These are phyloP conservation scores for Brevimyrus niger DNA, from an alignment of 2,113 vertebrate genomes.

Conservation along the genomic window DNA sequence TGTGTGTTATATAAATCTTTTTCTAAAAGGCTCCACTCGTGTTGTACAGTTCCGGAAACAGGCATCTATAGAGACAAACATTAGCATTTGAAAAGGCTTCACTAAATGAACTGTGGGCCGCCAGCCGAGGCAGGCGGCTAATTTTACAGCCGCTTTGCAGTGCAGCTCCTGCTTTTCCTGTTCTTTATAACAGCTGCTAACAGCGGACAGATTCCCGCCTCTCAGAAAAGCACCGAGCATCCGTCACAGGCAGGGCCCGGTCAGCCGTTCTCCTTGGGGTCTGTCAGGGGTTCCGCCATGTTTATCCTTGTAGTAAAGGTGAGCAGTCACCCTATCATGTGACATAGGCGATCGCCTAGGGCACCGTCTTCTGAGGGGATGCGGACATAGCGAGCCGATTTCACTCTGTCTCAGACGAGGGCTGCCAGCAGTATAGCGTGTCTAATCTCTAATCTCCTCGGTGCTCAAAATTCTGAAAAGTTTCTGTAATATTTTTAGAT, in stretches of 20 bases:
- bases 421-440: background rate
- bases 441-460: background rate
- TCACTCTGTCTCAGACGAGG: background rate
- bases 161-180: background rate
- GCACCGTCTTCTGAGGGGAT: background rate
- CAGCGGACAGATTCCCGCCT: constrained; percentile 18
- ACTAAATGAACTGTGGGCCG: background rate
- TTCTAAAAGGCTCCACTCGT: constrained; percentile 4
- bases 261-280: background rate
- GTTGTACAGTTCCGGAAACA: constrained; percentile 4
- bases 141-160: constrained; percentile 12
- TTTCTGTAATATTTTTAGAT: background rate
- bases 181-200: constrained; percentile 15
- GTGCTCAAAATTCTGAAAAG: background rate
- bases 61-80: constrained; percentile 7
- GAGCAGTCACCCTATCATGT: background rate
- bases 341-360: background rate
- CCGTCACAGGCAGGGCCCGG: background rate
- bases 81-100: constrained; percentile 19
- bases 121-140: background rate
- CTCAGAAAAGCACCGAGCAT: constrained; percentile 11
- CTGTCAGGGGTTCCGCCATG: background rate
- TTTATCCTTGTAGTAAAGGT: background rate
- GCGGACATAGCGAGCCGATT: background rate
- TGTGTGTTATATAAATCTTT: constrained; percentile 10